These are phyloP conservation scores for Herpetotheres cachinnans DNA, from an alignment of 2,113 vertebrate genomes.

Conservation along the genomic window DNA sequence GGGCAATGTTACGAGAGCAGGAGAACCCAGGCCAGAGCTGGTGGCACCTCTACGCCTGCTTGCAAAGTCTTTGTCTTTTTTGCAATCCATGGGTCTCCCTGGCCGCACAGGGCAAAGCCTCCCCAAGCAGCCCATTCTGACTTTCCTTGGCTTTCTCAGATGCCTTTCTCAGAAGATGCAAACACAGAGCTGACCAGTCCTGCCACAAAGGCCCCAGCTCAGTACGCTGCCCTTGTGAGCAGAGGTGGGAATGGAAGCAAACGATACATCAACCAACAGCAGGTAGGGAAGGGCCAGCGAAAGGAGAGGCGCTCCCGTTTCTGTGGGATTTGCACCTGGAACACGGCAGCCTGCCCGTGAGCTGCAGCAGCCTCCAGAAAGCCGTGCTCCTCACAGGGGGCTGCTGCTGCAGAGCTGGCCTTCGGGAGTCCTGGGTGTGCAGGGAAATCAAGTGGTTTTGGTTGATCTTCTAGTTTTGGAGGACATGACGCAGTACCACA, in stretches of 20 bases:
- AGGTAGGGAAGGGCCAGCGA: background rate
- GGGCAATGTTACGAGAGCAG: background rate
- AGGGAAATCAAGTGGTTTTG: background rate
- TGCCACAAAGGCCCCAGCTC: too few relatives aligned
- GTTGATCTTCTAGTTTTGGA: background rate
- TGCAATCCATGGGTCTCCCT: too few relatives aligned
- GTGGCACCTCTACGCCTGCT: background rate
- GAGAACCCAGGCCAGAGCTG: background rate
- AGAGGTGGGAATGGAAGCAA: background rate
- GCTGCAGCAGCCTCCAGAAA: background rate
- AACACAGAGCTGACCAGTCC: background rate
- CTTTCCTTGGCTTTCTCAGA: too few relatives aligned
- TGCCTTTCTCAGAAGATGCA: background rate
- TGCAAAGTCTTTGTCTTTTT: background rate
- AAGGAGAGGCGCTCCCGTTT: background rate
- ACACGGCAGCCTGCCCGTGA: background rate
- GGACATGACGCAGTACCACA: background rate
- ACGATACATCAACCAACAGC: fast-evolving
- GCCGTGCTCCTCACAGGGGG: background rate
- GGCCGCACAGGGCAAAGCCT: too few relatives aligned
- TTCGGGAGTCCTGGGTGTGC: too few relatives aligned
- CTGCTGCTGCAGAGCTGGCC: background rate
- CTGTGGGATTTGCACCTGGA: background rate
- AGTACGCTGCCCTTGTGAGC: background rate
- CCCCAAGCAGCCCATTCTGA: too few relatives aligned